Percentiles rank a stretch among this genome's conserved stretches.
phyloP scores from a whole-genome alignment of 2,113 vertebrate species.

The Quiscalus mexicanus region DNA sequence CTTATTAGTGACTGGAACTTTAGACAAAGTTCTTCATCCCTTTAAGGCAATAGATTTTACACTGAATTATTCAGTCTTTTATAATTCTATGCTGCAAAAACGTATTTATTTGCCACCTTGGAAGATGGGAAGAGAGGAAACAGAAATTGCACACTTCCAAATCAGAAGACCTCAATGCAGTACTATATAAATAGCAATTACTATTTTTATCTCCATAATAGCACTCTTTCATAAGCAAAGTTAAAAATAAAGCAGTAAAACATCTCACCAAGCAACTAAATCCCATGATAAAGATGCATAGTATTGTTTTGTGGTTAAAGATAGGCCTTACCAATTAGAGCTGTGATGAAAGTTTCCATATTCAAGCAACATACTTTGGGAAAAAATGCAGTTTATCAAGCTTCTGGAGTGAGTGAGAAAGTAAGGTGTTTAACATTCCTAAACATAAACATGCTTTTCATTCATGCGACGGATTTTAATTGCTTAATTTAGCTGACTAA shows the following conservation, averaged over 20 bases:
- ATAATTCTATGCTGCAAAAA: background rate
- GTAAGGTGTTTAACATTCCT: background rate
- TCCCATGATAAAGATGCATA: background rate
- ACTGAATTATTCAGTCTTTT: background rate
- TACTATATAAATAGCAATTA: background rate
- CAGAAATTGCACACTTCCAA: background rate
- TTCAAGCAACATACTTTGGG: background rate
- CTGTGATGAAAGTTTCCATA: background rate
- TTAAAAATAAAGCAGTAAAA: background rate
- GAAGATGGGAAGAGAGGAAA: background rate
- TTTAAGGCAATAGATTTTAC: background rate
- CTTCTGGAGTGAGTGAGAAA: background rate
- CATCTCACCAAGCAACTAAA: background rate
- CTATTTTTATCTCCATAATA: background rate
- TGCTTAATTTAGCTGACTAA: background rate
- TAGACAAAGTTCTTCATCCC: background rate
- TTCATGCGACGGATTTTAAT: background rate
- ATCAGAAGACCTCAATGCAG: background rate
- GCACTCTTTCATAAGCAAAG: background rate
- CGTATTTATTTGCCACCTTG: background rate
- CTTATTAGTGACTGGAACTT: background rate
- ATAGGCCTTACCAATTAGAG: background rate
- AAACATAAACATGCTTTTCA: background rate
- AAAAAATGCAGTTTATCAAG: background rate
- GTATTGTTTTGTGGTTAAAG: background rate